Base-by-base conservation (phyloP, 2,113 vertebrate species). In the Mastomys coucha region DNA sequence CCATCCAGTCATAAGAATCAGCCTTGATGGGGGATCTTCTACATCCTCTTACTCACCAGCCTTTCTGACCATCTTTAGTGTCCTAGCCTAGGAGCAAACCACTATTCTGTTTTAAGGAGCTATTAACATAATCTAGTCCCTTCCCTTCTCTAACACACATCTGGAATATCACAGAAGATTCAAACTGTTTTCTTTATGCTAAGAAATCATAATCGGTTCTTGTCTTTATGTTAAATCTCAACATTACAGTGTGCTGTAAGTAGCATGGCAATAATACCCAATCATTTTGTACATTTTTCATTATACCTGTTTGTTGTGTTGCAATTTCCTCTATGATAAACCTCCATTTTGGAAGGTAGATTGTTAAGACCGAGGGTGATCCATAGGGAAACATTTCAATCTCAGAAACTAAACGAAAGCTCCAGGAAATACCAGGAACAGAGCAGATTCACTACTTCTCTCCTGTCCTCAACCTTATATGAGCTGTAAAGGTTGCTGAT, bases 81-180 rank as follows among this genome's bases (percentile, higher is more conserved):
- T 0, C 17, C 2, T 11, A 33, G 3, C 16, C 5, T 28, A 45
- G 4, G 4, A 70, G 26, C 10, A 75, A 63, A 2, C 67, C 31
- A 69, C 67, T 36, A 69, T 36, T 69, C 13, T 69, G 67, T 69
- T 31, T 69, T 69, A 69, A 69, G 67, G 16, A 31, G 10, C n/a
- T 4, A 13, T 33, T 36, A 42, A 4, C 26, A 14, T 69, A 36
- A 36, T 69, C 5, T 10, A 8, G 2, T 90, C 0, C 22, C 42
- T 58, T 58, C 33, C 1, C 58, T 45, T 75, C 19, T 51, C 28
- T 36, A 76, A 1, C 12, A 19, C 22, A 12, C 1, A 26, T 14
- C 12, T 69, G 87, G 39, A 63, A 36, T 36, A 39, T 22, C n/a
- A 53, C 73, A 2, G 14, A 81, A 28, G 1, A 76, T 49, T 58